Base-by-base conservation (phyloP, 2,888 invertebrate species). In the Leptinotarsa rubiginosa region DNA sequence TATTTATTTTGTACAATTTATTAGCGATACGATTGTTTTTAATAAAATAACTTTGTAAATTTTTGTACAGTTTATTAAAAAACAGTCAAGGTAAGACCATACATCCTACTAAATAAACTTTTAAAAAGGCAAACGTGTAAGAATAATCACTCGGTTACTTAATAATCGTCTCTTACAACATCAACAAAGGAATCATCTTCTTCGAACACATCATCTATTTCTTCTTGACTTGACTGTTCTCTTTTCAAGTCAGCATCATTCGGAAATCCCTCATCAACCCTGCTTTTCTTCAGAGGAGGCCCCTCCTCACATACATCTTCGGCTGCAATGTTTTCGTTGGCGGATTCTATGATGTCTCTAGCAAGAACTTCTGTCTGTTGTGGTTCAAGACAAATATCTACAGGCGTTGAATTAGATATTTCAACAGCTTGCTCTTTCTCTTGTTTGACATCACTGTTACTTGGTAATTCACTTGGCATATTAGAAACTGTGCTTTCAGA, bases 181-280 rank as follows among this genome's bases (percentile, higher is more conserved):
- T 79, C 80, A 25, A 78, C 79, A 75, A 79, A 80, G 18, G 75
- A 77, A 74, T 77, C 78, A 62, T 80, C 78, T 70, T 77, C 70
- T 49, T 77, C 66, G 25, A 75, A 41, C 47, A 66, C 73, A 47
- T 66, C 70, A 49, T 67, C 72, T 31, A 50, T 25, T 15, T 59
- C 52, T 25, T 69, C 52, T 41, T 16, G 52, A 50, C 31, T 54
- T n/a, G 5, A 41, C 16, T 47, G 15, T 56, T 70, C n/a, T 20
- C 56, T 10, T 15, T 56, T 56, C 25, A 69, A 22, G 15, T 13
- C 20, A 31, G 31, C 16, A 20, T 56, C 54, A 31, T 70, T 41
- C 20, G 25, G 3, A 20, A 16, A 4, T 20, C 16, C 25, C 41
- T 56, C 62, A 12, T 64, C 70, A 22, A 20, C 15, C n/a, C 41